Base-by-base conservation (phyloP, 1,140 invertebrate genomes). In the Chrysoperla carnea region DNA sequence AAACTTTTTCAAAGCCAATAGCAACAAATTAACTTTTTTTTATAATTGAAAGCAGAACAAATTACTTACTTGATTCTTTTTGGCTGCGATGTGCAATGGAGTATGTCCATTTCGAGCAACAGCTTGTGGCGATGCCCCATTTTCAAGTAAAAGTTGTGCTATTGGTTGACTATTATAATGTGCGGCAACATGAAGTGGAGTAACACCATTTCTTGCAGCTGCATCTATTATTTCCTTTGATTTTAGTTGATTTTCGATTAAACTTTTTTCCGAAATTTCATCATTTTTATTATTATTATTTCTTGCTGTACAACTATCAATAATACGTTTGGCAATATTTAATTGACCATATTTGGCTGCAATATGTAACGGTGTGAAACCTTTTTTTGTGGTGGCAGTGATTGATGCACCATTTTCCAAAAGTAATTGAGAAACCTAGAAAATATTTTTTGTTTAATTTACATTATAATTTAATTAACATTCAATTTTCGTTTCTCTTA, bases 31-130 rank as follows among this genome's bases (percentile, higher is more conserved):
- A n/a, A n/a, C n/a, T n/a, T n/a, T n/a, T n/a, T n/a, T n/a, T n/a
- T n/a, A n/a, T n/a, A n/a, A n/a, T n/a, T n/a, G n/a, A n/a, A n/a
- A 23, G 17, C 17, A n/a, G n/a, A n/a, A n/a, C n/a, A n/a, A n/a
- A n/a, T 33, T 33, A 40, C 67, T 66, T 69, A 83, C 78, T 68
- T 96, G 90, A 72, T 98, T 97, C 66, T 98, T 96, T 54, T 92
- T 87, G 42, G 93, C 92, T 37, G 95, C 91, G 62, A 99, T 97
- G 66, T 99, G 95, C 14, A 99, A 70, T 13, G 95, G 88, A 29
- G 90, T 96, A 61, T 98, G 94, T 6, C 94, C 94, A 72, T 99
- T 99, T 70, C 96, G 96, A 37, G 95, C 94, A 52, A 82, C 76
- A 17, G 89, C 84, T 61, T 97, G 89, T 12, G 94, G 91, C 4